Base-by-base conservation (phyloP, 2,797 vertebrate genomes). In the Trachops cirrhosus region DNA sequence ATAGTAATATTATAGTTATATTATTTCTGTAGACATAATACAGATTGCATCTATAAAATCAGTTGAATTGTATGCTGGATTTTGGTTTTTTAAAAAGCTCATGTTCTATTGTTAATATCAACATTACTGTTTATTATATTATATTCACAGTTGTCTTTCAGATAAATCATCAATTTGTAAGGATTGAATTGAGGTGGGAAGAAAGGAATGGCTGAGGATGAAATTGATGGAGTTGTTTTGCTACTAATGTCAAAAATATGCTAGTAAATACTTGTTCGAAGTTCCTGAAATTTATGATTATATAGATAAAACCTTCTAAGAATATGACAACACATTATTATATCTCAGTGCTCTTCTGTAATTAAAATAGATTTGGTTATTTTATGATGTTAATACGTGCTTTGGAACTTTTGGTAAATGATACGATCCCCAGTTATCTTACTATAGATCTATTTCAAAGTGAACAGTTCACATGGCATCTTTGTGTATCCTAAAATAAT, bases 121-220 rank as follows among this genome's bases (percentile, higher is more conserved):
- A 24, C 82, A 70, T 96, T 96, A 59, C 77, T 96, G 15, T 96
- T 96, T 92, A 86, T 93, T 86, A 84, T 95, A 91, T 89, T 97
- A 0, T 96, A 95, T 96, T 96, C 39, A 86, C 96, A 96, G 89
- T 89, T 95, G 88, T 96, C 77, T 97, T 98, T 96, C 94, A 95
- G 95, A 94, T 82, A 93, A 95, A 85, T 92, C 96, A 91, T 92
- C 94, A 84, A 29, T 96, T 78, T 96, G 37, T 96, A 92, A 95
- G 67, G 79, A 91, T 71, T 97, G 90, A 84, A 75, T 93, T 97
- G 85, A 96, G 88, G 77, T 90, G 94, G 97, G 93, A 93, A 93
- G 77, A 96, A 95, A 73, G 86, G 83, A n/a, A 9, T 95, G 86
- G 44, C 79, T 84, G 75, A 84, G 48, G 73, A 85, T 95, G 80